Base-by-base conservation (phyloP, 2,888 invertebrate genomes). In the Spilarctia lutea region DNA sequence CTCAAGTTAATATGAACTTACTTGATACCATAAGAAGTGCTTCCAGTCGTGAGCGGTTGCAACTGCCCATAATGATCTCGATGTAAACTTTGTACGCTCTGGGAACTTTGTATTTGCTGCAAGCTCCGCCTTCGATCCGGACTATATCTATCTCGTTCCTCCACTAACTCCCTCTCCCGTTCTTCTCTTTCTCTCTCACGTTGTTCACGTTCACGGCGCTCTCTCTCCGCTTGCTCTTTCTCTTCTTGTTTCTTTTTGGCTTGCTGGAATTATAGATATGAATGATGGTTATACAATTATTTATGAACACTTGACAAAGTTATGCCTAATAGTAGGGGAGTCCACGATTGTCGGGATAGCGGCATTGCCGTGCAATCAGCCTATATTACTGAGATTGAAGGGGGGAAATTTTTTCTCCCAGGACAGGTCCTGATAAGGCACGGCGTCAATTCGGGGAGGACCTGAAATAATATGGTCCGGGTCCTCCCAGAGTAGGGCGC, bases 231-330 rank as follows among this genome's bases (percentile, higher is more conserved):
- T 84, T 92, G 90, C 56, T 94, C 92, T 87, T 94, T 95, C 66
- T 91, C 94, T 82, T 95, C 95, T 89, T 93, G 94, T 75, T 95
- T 96, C 88, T 92, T 93, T 85, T 94, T 94, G 66, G 94, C 94
- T 95, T 96, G 96, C 96, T 95, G 87, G 0, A 87, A 88, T 66
- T 60, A 33, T 35, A 24, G 10, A 48, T 60, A 45, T 33, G 60
- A 30, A 68, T 63, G 60, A 16, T 16, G 13, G 11, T n/a, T 30
- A 30, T 16, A 6, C 27, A 60, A 30, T 16, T 27, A 60, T 20
- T 11, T 2, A 56, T 11, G 39, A 39, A 4, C 8, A 39, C 39
- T 8, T 39, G 6, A 39, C 39, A 7, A 4, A 6, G 33, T 33
- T 33, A 33, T 3, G 33, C 33, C 33, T 33, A 33, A 33, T n/a